phyloP scores from a whole-genome alignment of 64 coral and sea anemone species.

The Exaiptasia diaphana region DNA sequence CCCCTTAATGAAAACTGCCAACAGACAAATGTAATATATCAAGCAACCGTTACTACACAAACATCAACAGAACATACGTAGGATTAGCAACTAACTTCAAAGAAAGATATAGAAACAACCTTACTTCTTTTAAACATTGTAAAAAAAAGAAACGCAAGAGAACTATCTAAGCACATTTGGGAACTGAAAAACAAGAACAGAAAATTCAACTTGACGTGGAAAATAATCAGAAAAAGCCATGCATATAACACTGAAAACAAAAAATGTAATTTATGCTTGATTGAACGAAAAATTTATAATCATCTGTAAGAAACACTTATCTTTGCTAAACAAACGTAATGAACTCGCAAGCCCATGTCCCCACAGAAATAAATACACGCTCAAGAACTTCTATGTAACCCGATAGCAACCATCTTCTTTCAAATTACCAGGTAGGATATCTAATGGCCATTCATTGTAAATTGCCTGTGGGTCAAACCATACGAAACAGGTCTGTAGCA shows the following conservation, averaged over 20 bases:
- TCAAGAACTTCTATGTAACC: no score
- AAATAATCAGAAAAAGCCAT: constrained; percentile 2
- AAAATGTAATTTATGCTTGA: constrained; percentile 12
- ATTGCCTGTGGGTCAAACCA: no score
- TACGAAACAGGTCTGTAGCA: no score
- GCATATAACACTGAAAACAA: constrained; percentile 14
- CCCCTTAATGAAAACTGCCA: neutral
- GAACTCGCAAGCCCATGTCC: constrained; percentile 19
- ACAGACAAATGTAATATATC: neutral
- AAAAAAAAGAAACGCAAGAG: constrained; percentile 28
- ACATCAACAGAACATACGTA: neutral
- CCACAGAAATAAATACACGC: no score
- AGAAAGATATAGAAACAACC: constrained; percentile 14
- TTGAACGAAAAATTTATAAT: constrained; percentile 11
- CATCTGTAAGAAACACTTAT: constrained; percentile 8
- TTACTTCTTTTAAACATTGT: constrained; percentile 6
- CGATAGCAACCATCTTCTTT: no score
- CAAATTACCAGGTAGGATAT: no score
- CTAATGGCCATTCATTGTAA: no score
- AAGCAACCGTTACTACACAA: constrained; percentile 15
- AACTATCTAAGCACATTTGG: constrained; percentile 22
- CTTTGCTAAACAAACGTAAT: constrained; percentile 36
- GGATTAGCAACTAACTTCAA: constrained; percentile 11
- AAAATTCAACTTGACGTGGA: neutral
- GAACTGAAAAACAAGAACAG: constrained; percentile 25